Percentiles rank a stretch among this genome's conserved stretches.
Evolutionary conservation across 2,113 vertebrate species (phyloP).

Genomic region (Xyrauchen texanus): DNA sequence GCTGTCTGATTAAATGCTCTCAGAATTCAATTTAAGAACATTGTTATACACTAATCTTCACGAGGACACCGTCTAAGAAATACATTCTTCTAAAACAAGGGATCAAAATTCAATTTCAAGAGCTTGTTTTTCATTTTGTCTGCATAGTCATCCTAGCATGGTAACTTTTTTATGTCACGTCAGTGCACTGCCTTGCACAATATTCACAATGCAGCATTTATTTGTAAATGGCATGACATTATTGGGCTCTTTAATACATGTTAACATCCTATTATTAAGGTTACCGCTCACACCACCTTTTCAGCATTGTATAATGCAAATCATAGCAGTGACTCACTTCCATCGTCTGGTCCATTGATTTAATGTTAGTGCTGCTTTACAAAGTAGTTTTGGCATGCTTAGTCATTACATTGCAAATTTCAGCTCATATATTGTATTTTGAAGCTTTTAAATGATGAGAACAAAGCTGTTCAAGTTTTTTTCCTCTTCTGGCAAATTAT

Average conservation of each 20-base stretch:
- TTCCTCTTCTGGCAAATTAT: too few species aligned
- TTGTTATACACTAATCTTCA: constrained; percentile 64
- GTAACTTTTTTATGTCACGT: constrained; percentile 17
- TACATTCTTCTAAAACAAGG: constrained; percentile 46
- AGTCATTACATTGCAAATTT: neutral
- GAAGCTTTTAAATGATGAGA: neutral
- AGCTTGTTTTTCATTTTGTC: constrained; percentile 46
- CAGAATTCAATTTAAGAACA: constrained; percentile 54
- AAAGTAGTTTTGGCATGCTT: neutral
- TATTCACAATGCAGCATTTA: constrained; percentile 39
- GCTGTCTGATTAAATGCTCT: constrained; percentile 58
- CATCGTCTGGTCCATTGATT: neutral
- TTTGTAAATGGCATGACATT: constrained; percentile 20
- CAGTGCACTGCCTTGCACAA: constrained; percentile 23
- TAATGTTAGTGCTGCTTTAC: neutral
- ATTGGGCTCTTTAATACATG: neutral
- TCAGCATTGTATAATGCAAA: neutral
- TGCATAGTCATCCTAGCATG: constrained; percentile 13
- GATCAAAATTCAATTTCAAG: constrained; percentile 55
- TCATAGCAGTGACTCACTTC: too few species aligned
- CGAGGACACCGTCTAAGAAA: constrained; percentile 50
- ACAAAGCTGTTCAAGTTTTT: neutral
- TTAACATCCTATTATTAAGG: neutral
- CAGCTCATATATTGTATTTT: neutral
- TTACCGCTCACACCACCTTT: neutral